phyloP scores from a whole-genome alignment of 2,797 vertebrate species.

The Poecile montanus region DNA sequence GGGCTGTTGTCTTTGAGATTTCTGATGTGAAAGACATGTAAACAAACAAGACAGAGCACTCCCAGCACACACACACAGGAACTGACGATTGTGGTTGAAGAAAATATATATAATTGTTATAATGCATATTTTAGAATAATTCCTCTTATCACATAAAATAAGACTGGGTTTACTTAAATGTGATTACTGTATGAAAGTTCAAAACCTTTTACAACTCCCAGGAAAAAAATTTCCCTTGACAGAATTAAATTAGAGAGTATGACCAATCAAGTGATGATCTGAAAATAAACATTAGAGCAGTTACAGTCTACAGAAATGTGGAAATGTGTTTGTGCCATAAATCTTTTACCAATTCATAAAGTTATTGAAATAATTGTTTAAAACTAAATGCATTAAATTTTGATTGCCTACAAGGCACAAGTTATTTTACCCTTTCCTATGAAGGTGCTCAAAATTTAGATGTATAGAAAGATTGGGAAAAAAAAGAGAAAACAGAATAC shows the following conservation, averaged over 20 bases:
- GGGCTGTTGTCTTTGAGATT: neutral
- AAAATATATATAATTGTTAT: neutral
- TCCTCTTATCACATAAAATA: neutral
- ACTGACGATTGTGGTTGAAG: neutral
- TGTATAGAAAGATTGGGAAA: neutral
- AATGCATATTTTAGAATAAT: neutral
- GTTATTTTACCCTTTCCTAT: neutral
- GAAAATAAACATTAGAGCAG: neutral
- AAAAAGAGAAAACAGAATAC: neutral
- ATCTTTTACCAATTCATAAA: neutral
- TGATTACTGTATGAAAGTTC: neutral
- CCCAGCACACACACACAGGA: neutral
- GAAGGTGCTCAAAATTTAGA: slow-evolving; percentile 21
- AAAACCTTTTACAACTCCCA: neutral
- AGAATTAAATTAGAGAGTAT: neutral
- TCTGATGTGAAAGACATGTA: neutral
- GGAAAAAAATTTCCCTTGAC: neutral
- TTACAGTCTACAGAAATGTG: neutral
- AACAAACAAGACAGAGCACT: neutral
- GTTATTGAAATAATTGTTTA: neutral
- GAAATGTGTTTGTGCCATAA: neutral
- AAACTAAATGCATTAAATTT: neutral
- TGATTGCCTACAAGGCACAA: neutral
- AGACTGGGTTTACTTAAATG: neutral
- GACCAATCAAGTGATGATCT: neutral